phyloP scores from a whole-genome alignment of 2,113 vertebrate genomes.

The Xerus inauris region DNA sequence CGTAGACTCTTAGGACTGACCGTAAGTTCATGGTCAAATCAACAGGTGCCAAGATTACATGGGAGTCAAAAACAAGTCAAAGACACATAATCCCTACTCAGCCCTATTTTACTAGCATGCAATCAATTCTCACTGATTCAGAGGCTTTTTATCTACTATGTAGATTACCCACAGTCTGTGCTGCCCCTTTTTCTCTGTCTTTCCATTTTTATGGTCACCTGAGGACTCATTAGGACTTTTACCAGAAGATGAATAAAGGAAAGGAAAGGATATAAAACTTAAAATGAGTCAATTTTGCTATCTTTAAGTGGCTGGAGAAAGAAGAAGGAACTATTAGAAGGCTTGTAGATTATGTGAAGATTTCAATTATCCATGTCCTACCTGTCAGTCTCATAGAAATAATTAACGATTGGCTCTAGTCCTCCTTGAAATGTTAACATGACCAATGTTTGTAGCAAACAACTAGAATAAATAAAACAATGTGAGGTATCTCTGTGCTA shows the following conservation, averaged over 20 bases:
- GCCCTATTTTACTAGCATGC: constrained; percentile 33
- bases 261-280: constrained; percentile 75
- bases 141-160: constrained; percentile 57
- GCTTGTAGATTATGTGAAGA: constrained; percentile 53
- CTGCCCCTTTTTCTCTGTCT: constrained; percentile 23
- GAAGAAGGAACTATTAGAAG: constrained; percentile 48
- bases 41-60: constrained; percentile 52
- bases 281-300: constrained; percentile 71
- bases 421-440: constrained; percentile 57
- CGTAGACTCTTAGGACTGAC: background rate
- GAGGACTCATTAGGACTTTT: constrained; percentile 77
- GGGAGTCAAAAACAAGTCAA: constrained; percentile 56
- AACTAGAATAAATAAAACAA: constrained; percentile 47
- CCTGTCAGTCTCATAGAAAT: constrained; percentile 59
- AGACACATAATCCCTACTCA: constrained; percentile 48
- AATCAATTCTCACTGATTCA: constrained; percentile 66
- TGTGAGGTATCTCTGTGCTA: background rate
- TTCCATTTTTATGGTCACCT: constrained; percentile 71
- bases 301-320: constrained; percentile 61
- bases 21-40: constrained; percentile 8
- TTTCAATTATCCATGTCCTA: constrained; percentile 63
- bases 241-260: constrained; percentile 69
- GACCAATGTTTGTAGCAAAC: constrained; percentile 34
- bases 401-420: constrained; percentile 60
- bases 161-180: constrained; percentile 64